A percentile compares a stretch with the other conserved stretches of the same genome.
phyloP scores from a whole-genome alignment of 2,888 invertebrate species.

The Ethmia dodecea region DNA sequence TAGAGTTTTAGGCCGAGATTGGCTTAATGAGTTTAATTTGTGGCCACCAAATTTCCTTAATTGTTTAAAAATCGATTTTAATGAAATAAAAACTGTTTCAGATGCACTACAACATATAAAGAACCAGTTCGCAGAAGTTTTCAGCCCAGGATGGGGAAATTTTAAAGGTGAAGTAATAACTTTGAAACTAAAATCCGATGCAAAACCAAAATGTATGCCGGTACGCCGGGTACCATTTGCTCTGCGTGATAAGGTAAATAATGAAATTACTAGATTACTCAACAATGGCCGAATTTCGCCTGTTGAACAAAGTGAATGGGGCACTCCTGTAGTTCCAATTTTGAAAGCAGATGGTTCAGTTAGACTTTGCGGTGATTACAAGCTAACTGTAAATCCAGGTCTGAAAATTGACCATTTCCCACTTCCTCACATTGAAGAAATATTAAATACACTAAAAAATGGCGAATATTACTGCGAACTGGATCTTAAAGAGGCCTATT shows the following conservation, averaged over 20 bases:
- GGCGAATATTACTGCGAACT: neutral
- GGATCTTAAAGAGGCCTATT: neutral
- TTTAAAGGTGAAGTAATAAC: slow-evolving; percentile 9
- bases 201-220: neutral
- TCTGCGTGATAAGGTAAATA: neutral
- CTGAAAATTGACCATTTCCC: neutral
- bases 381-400: neutral
- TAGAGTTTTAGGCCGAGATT: neutral
- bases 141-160: slow-evolving; percentile 15
- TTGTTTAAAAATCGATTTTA: neutral
- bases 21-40: neutral
- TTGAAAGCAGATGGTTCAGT: neutral
- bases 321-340: neutral
- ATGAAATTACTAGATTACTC: neutral
- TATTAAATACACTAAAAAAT: neutral
- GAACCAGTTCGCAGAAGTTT: slow-evolving; percentile 11
- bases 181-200: slow-evolving; percentile 2
- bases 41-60: neutral
- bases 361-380: neutral
- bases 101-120: slow-evolving; percentile 1
- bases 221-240: neutral
- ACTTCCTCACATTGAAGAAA: neutral
- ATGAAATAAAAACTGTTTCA: slow-evolving; percentile 4
- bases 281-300: neutral
- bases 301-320: neutral